Evolutionary conservation across 2,888 invertebrate genomes (phyloP), one percentile per base, ranked within the genome.

Genomic region (Clanis bilineata): DNA sequence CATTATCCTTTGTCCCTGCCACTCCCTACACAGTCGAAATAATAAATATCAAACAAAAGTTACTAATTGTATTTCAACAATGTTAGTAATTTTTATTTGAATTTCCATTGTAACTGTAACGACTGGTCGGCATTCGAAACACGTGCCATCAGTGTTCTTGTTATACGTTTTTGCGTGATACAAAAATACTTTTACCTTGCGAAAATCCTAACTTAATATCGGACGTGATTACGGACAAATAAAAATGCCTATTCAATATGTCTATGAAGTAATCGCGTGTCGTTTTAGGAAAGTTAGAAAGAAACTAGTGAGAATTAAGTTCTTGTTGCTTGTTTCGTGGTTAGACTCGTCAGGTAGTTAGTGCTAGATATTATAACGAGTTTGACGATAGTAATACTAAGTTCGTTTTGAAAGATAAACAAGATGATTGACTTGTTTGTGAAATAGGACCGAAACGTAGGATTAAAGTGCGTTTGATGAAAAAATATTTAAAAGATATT

Each of bases 191-290:
- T 57, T 38, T 45, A 45, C 57, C 38, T 45, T n/a, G 23, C 21
- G 32, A 32, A 58, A 47, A 47, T 45, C 57, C 44, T 47, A 58
- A 58, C 58, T 47, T 47, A 36, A 58, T 58, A 38, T 58, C 36
- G 58, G 22, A 44, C 25, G 57, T 45, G 57, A 57, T 47, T 36
- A 36, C 45, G 47, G 22, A 58, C 36, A 38, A 58, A 58, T 38
- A 38, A 47, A 57, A 47, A 32, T 47, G 23, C 45, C 18, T 47
- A 56, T 56, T 56, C 36, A 36, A 38, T 56, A 38, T 22, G 38
- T 38, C n/a, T 10, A n/a, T 58, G 51, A 21, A 51, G n/a, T 39
- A 39, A 38, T 57, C 45, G 21, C n/a, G 51, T 47, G 58, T 58
- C 61, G 10, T 41, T 56, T 38, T 56, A 12, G 12, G 32, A 44